Evolutionary conservation across 2,797 vertebrate genomes (phyloP), one percentile per base, ranked within the genome.

Genomic region (Crax fasciolata): DNA sequence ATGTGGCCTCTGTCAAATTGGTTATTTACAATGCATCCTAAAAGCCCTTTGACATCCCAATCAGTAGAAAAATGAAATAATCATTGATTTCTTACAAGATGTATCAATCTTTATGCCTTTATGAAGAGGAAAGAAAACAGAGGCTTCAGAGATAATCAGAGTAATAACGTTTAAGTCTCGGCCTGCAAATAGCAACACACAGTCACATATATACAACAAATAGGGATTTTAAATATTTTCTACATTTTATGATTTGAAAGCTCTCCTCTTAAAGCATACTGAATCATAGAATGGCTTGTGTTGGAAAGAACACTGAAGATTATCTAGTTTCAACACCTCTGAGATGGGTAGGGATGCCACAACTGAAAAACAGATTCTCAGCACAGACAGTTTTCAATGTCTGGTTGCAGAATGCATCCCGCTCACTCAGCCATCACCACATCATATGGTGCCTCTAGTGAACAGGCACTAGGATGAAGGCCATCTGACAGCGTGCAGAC

Each of bases 61-160:
- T 75, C 66, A 84, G 73, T 12, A 90, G 62, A 17, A 76, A 91
- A 94, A 91, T n/a, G 13, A 94, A 88, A 93, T 81, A 90, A 89
- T 81, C 35, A 61, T 88, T 70, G 92, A 86, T 95, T 91, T 81
- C 72, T 83, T 85, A 70, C 24, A 68, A 89, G 58, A 91, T 21
- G 21, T 51, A 72, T 68, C 59, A 59, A 70, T 78, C 49, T 89
- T 83, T 66, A 54, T 57, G 58, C 43, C 89, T 48, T 61, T 66
- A 77, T 28, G 35, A 58, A 87, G n/a, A 75, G 59, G 27, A 91
- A 90, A 67, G 32, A 90, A 94, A 88, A 94, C 0, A 63, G 66
- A 92, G 62, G 49, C 57, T 91, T 89, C 63, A 61, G 67, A 67
- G 24, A 63, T 32, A 90, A 87, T 57, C 61, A 61, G 28, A 84